Evolutionary conservation across 2,888 invertebrate species (phyloP).

Genomic region (Macrosiphum euphorbiae): DNA sequence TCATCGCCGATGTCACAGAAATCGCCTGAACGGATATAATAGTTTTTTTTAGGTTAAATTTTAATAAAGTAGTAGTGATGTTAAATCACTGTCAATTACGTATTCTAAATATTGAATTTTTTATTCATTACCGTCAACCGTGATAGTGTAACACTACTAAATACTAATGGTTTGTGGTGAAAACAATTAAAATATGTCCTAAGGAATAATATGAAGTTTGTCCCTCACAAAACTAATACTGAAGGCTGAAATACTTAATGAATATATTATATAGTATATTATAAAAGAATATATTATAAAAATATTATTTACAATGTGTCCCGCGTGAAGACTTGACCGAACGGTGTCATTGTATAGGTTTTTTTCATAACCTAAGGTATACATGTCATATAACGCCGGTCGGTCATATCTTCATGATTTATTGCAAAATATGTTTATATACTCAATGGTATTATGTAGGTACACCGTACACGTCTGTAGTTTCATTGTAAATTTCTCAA

Average conservation of each 20-base stretch:
- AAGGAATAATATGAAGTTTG: not conserved
- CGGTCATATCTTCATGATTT: too few relatives aligned
- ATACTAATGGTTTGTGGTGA: not conserved
- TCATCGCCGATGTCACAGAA: slow-evolving; percentile 43
- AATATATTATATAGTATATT: not conserved
- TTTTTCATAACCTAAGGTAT: too few relatives aligned
- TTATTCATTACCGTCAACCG: not conserved
- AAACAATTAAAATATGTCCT: not conserved
- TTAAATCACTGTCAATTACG: not conserved
- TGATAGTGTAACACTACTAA: not conserved
- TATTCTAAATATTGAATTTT: not conserved
- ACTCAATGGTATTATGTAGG: too few relatives aligned
- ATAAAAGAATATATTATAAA: too few relatives aligned
- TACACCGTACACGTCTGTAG: too few relatives aligned
- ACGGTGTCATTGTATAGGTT: too few relatives aligned
- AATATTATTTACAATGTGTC: too few relatives aligned
- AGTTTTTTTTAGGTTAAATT: not conserved
- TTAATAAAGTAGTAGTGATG: not conserved
- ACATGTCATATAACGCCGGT: too few relatives aligned
- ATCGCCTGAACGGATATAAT: slow-evolving; percentile 40
- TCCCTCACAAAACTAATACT: not conserved
- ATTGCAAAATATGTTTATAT: too few relatives aligned
- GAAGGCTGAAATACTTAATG: not conserved
- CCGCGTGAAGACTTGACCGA: too few relatives aligned
- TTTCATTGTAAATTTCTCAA: too few relatives aligned